Evolutionary conservation across 2,888 invertebrate genomes (phyloP), one percentile per base, ranked within the genome.

Genomic region (Pycnomerus fuliginosus): DNA sequence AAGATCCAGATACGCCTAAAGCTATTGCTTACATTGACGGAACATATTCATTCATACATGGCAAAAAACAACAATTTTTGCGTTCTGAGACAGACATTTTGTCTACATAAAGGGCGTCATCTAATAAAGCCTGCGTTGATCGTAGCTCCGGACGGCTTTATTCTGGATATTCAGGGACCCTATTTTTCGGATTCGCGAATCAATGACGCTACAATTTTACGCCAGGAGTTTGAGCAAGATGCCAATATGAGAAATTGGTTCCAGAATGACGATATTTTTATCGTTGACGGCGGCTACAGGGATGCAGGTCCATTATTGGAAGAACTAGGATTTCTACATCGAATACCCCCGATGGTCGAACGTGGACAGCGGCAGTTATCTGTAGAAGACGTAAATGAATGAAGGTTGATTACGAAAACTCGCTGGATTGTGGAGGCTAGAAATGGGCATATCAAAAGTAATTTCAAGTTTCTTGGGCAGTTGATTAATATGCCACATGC

Each of bases 381-480:
- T 13, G 14, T 14, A 3, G 30, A 30, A 16, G 16, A 37, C 3
- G 36, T 36, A 5, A 36, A 43, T 29, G 10, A 27, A 7, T 27
- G 29, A 13, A 17, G 36, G 5, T 16, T 29, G 10, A 25, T 43
- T 11, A 43, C 36, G 7, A 43, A 36, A 30, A 36, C 24, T 10
- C 17, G 36, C 7, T 43, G 36, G 43, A 29, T 36, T 30, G 30
- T 43, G 11, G 36, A 36, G 23, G 29, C 36, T 14, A 15, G 30
- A 28, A 43, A 42, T 35, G 42, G 30, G 3, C 43, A 43, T 29
- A 16, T 43, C 2, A 43, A 28, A 24, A n/a, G n/a, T n/a, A n/a
- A n/a, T n/a, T n/a, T n/a, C n/a, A n/a, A n/a, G n/a, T n/a, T n/a
- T n/a, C n/a, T n/a, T n/a, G n/a, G n/a, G n/a, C n/a, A n/a, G n/a